These are phyloP conservation scores for Himalopsyche kuldschensis DNA, from an alignment of 2,888 invertebrate genomes.

Conservation along the genomic window DNA sequence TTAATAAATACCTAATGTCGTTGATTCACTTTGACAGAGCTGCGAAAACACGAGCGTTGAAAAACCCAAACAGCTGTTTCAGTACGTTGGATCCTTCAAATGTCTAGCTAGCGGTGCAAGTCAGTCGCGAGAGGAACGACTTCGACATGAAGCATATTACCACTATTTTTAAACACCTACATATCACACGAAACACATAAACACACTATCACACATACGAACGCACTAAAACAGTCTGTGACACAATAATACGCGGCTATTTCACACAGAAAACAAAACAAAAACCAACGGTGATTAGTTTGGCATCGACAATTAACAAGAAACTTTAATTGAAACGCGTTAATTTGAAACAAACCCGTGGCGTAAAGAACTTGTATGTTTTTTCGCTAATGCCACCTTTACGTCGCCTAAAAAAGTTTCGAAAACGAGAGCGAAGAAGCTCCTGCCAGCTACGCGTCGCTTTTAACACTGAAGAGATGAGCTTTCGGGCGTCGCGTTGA, in stretches of 20 bases:
- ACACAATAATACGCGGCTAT: not conserved
- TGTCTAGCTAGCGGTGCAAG: not conserved
- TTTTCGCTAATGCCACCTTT: not conserved
- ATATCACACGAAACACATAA: not conserved
- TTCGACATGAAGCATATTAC: not conserved
- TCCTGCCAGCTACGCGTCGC: constrained; percentile 24
- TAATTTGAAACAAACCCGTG: not conserved
- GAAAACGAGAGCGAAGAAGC: constrained; percentile 8
- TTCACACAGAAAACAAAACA: not conserved
- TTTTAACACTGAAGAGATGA: constrained; percentile 28
- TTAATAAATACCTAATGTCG: not conserved
- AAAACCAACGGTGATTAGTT: not conserved
- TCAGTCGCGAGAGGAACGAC: not conserved
- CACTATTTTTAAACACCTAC: not conserved
- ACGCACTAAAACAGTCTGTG: not conserved
- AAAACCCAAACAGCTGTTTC: not conserved
- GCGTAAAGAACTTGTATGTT: not conserved
- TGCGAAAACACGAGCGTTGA: not conserved
- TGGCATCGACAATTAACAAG: not conserved
- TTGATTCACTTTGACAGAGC: not conserved
- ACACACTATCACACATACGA: not conserved
- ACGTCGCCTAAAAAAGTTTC: not conserved
- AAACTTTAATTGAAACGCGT: not conserved
- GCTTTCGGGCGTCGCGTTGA: constrained; percentile 9
- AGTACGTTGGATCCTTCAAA: not conserved